Conservation (phyloP, 2,888 invertebrate genomes). For the Diaperis boleti region DNA sequence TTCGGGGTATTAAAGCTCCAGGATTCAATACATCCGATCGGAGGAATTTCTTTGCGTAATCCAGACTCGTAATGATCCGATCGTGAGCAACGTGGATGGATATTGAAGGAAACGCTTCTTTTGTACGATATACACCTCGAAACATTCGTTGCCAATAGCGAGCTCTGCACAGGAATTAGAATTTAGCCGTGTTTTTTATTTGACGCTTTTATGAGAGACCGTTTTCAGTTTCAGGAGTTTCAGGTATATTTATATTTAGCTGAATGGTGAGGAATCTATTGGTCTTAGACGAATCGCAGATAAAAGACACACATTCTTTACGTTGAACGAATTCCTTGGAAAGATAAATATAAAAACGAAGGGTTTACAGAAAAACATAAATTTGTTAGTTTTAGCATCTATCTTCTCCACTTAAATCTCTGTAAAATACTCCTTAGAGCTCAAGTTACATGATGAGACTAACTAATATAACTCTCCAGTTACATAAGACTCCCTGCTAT, state of each 20-base stretch:
- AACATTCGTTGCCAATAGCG: conserved; percentile 31
- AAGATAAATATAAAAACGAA: no score
- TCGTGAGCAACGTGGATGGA: conserved; percentile 22
- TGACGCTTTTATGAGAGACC: conserved; percentile 18
- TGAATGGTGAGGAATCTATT: neutral
- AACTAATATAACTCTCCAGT: no score
- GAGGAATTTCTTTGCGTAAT: conserved; percentile 33
- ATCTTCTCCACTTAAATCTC: no score
- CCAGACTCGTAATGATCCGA: conserved; percentile 32
- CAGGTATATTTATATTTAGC: conserved; percentile 15
- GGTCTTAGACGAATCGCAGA: no score
- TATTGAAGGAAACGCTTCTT: conserved; percentile 32
- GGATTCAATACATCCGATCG: conserved; percentile 33
- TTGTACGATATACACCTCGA: conserved; percentile 18
- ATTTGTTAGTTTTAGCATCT: no score
- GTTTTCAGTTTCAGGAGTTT: conserved; percentile 20
- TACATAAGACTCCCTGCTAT: no score
- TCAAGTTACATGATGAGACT: no score
- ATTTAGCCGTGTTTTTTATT: conserved; percentile 24
- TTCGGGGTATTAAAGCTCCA: conserved; percentile 26
- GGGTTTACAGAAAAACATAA: no score
- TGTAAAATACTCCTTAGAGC: no score
- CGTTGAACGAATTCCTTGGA: no score
- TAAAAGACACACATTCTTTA: no score
- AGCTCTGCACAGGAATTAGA: conserved; percentile 23